These are phyloP conservation scores for Cyclopterus lumpus DNA, from an alignment of 2,797 vertebrate species.

Conservation along the genomic window DNA sequence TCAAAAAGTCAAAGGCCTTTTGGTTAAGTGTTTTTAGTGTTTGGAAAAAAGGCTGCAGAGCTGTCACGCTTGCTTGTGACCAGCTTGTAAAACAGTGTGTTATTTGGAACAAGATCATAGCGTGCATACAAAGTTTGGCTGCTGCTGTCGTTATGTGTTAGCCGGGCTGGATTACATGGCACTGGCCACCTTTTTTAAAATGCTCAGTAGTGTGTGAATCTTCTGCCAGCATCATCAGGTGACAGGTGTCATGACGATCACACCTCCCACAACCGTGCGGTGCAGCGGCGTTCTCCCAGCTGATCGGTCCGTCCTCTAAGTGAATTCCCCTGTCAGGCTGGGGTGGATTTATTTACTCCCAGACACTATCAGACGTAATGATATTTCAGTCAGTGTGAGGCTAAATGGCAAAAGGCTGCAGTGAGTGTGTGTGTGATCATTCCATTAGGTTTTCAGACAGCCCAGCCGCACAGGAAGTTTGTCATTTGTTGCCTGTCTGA, in stretches of 20 bases:
- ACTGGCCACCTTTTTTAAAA: neutral
- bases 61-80: no score
- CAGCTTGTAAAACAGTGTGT: no score
- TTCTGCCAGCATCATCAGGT: neutral
- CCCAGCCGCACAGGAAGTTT: slow-evolving; percentile 20
- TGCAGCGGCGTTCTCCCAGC: neutral
- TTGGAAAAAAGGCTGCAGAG: no score
- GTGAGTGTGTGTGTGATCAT: neutral
- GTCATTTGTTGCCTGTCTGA: slow-evolving; percentile 34
- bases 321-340: neutral
- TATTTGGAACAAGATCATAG: no score
- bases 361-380: slow-evolving; percentile 3
- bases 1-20: no score
- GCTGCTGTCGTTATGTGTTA: neutral
- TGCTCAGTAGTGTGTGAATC: neutral
- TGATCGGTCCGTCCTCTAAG: neutral
- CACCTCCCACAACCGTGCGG: neutral
- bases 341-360: slow-evolving; percentile 11
- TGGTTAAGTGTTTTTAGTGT: no score
- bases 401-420: neutral
- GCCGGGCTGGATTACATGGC: neutral
- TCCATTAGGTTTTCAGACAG: neutral
- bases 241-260: neutral
- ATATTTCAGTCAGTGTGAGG: neutral
- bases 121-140: neutral